phyloP scores from a whole-genome alignment of 2,113 vertebrate species.

The Dinomys branickii region DNA sequence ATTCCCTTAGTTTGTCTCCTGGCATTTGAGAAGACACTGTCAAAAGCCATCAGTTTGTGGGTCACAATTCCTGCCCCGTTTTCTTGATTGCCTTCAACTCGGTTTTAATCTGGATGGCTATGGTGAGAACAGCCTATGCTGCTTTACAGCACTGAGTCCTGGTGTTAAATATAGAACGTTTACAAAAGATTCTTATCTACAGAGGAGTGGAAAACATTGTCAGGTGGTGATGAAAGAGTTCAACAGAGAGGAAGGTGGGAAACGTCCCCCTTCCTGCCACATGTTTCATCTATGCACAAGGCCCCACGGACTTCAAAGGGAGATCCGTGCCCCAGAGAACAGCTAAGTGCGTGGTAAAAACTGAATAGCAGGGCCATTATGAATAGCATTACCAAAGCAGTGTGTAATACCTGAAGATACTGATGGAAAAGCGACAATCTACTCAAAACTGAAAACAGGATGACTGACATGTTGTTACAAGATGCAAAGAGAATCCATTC shows the following conservation, averaged over 20 bases:
- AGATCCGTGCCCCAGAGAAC: constrained; percentile 35
- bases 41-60: constrained; percentile 26
- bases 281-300: constrained; percentile 58
- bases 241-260: constrained; percentile 52
- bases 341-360: not conserved
- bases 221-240: constrained; percentile 60
- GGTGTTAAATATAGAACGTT: constrained; percentile 73
- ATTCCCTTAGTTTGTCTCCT: not conserved
- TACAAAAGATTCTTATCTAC: constrained; percentile 77
- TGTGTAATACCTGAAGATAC: not conserved
- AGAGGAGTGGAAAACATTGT: constrained; percentile 73
- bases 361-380: constrained; percentile 52
- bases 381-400: constrained; percentile 59
- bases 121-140: constrained; percentile 68
- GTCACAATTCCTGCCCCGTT: constrained; percentile 34
- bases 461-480: constrained; percentile 41
- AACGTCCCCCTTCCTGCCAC: not conserved
- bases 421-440: constrained; percentile 62
- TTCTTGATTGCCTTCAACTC: constrained; percentile 66
- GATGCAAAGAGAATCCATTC: constrained; percentile 42
- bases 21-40: constrained; percentile 6
- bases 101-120: constrained; percentile 71
- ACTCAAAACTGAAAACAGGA: constrained; percentile 61
- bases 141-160: constrained; percentile 58
- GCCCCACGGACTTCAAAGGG: constrained; percentile 63